Conservation (phyloP, 2,113 vertebrate species). For the Rostratula benghalensis region DNA sequence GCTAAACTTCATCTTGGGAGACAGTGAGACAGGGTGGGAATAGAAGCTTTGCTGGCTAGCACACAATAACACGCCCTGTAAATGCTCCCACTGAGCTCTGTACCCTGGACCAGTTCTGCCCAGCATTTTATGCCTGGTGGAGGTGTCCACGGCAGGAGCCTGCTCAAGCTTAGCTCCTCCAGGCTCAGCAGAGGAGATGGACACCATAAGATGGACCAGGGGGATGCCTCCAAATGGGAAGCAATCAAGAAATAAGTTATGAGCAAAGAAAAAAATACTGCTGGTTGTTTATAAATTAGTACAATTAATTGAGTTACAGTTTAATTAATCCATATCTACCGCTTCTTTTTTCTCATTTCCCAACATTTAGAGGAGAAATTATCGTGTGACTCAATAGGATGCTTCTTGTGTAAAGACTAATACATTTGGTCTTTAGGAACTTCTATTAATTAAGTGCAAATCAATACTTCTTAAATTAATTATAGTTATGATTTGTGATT, state of each 20-base stretch:
- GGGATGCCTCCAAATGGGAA: neutral
- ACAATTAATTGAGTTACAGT: neutral
- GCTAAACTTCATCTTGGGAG: neutral
- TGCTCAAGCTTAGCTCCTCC: neutral
- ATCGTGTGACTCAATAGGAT: neutral
- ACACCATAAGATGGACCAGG: neutral
- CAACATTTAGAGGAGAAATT: neutral
- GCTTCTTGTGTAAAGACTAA: neutral
- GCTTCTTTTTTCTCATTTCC: neutral
- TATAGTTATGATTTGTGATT: neutral
- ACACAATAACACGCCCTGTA: neutral
- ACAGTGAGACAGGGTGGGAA: neutral
- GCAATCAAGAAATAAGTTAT: neutral
- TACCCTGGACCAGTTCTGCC: rapidly evolving
- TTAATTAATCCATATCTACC: neutral
- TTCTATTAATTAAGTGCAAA: neutral
- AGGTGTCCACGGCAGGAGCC: rapidly evolving
- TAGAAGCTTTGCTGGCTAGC: neutral
- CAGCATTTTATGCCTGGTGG: rapidly evolving
- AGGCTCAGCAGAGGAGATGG: neutral
- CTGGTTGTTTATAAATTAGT: neutral
- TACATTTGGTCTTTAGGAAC: neutral
- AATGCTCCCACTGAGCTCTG: neutral
- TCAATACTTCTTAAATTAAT: neutral
- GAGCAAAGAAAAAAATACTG: neutral